Percentiles rank a stretch among this genome's conserved stretches.
These are phyloP conservation scores for Bactericera cockerelli DNA, from an alignment of 1,140 invertebrate genomes.

Conservation along the genomic window DNA sequence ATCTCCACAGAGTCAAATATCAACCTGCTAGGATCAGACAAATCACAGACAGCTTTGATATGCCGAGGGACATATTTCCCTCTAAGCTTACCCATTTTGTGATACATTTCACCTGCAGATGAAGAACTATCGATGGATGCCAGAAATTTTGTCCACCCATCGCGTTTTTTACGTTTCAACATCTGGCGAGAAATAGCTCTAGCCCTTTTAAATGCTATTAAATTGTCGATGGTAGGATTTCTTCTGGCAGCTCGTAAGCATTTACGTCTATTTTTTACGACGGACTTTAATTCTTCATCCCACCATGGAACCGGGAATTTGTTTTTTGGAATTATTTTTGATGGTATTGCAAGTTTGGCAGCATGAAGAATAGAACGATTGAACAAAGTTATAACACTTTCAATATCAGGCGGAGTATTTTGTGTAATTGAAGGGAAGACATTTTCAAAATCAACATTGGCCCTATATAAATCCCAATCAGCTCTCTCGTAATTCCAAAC, in stretches of 20 bases:
- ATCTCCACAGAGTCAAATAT: no score
- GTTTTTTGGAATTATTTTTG: background rate
- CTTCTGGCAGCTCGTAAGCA: background rate
- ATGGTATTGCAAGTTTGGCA: background rate
- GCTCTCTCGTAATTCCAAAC: no score
- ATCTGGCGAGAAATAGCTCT: background rate
- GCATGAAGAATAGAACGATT: background rate
- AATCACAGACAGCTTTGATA: background rate
- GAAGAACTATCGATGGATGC: background rate
- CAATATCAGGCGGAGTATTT: background rate
- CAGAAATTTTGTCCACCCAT: background rate
- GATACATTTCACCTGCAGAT: background rate
- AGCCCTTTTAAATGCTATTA: background rate
- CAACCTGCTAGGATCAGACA: no score
- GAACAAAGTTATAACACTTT: background rate
- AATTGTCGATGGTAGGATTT: background rate
- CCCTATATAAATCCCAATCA: no score
- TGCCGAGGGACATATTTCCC: constrained; percentile 1
- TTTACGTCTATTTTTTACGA: background rate
- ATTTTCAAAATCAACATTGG: no score
- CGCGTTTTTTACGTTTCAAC: background rate
- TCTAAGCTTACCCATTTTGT: background rate
- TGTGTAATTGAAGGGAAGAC: no score
- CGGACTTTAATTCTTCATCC: background rate
- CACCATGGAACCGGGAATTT: background rate